phyloP scores from a whole-genome alignment of 1,140 invertebrate species.

The Apolygus lucorum region DNA sequence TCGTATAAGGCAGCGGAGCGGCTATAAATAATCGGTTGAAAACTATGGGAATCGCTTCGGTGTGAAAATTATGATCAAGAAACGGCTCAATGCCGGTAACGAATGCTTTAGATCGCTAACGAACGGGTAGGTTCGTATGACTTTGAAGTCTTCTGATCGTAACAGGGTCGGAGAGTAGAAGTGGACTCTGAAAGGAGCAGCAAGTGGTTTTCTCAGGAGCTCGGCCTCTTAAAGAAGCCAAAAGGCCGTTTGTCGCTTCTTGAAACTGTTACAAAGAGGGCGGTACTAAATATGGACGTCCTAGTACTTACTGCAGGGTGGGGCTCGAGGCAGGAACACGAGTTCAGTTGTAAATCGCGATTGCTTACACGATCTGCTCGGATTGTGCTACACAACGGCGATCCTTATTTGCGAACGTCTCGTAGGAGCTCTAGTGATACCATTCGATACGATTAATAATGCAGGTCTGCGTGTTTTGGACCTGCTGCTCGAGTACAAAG shows the following conservation, averaged over 20 bases:
- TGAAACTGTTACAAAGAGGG: no score
- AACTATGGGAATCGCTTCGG: background rate
- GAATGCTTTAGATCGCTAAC: background rate
- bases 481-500: no score
- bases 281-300: conserved; percentile 6
- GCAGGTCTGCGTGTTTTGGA: no score
- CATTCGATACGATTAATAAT: no score
- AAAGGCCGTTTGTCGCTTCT: background rate
- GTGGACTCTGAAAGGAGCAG: background rate
- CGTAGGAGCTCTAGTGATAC: no score
- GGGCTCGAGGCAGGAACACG: background rate
- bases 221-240: background rate
- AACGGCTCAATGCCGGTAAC: background rate
- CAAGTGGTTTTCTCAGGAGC: background rate
- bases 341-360: background rate
- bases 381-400: no score
- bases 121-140: background rate
- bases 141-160: no score
- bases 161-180: background rate
- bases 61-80: background rate
- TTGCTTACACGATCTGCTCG: no score
- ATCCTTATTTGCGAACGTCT: no score
- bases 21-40: background rate
- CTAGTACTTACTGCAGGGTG: background rate
- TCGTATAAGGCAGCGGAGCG: background rate